phyloP scores from a whole-genome alignment of 2,113 vertebrate genomes.

The Corapipo altera region DNA sequence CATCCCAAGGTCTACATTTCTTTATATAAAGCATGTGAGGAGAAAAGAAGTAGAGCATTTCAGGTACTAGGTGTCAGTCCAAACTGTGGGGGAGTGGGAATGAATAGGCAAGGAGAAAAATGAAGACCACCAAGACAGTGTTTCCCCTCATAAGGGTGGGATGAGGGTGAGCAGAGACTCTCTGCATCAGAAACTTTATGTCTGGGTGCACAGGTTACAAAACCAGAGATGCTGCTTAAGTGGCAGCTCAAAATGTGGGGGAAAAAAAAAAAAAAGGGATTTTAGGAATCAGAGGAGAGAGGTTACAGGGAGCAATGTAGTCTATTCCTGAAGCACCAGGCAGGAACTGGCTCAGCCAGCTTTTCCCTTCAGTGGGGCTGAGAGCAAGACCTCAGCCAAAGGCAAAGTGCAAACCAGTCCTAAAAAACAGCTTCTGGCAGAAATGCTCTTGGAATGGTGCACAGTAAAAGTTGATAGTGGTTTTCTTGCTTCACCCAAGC shows the following conservation, averaged over 20 bases:
- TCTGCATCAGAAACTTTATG: not conserved
- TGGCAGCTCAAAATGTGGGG: not conserved
- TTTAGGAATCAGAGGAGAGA: not conserved
- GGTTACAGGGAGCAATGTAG: rapidly evolving
- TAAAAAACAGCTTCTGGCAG: not conserved
- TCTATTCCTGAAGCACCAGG: not conserved
- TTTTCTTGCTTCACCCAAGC: not conserved
- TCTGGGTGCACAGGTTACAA: not conserved
- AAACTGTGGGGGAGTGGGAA: not conserved
- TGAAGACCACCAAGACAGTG: not conserved
- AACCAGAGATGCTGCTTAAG: not conserved
- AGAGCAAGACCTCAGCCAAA: not conserved
- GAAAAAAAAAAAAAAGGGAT: not conserved
- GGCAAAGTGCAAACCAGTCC: not conserved
- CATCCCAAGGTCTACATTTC: not conserved
- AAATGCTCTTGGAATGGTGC: not conserved
- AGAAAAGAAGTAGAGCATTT: not conserved
- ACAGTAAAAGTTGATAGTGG: not conserved
- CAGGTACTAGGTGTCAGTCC: not conserved
- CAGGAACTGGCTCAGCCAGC: not conserved
- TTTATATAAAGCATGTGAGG: not conserved
- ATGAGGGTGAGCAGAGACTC: not conserved
- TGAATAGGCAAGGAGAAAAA: not conserved
- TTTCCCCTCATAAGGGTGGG: not conserved
- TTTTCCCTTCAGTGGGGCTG: not conserved